Percentiles rank a stretch among this genome's conserved stretches.
Evolutionary conservation across 2,888 invertebrate species (phyloP).

Genomic region (Tipula confusa): DNA sequence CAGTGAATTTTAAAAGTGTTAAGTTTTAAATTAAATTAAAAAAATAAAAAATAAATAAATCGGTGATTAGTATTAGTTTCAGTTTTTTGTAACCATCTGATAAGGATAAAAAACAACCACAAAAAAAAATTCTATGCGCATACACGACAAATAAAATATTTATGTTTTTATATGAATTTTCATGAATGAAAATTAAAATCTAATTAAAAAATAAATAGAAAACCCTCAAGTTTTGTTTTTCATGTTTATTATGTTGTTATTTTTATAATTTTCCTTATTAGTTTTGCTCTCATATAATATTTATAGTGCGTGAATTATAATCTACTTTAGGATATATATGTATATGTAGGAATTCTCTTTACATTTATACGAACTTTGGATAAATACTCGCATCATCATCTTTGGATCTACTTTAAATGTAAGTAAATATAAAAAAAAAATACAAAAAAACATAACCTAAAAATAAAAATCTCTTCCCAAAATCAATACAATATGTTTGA

Average conservation of each 20-base stretch:
- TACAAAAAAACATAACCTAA: neutral
- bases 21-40: neutral
- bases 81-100: neutral
- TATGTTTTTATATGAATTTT: neutral
- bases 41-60: neutral
- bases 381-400: neutral
- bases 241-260: neutral
- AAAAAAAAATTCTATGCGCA: neutral
- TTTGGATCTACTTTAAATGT: neutral
- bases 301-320: neutral
- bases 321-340: no score
- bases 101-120: neutral
- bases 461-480: neutral
- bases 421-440: neutral
- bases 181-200: constrained; percentile 25
- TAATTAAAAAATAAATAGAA: neutral
- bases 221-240: neutral
- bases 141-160: neutral
- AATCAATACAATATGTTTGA: constrained; percentile 12
- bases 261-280: neutral
- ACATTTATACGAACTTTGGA: neutral
- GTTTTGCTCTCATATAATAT: neutral
- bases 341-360: neutral
- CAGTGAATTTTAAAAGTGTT: neutral
- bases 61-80: neutral